Conservation (phyloP, 2,797 vertebrate species). For the Selene dorsalis region DNA sequence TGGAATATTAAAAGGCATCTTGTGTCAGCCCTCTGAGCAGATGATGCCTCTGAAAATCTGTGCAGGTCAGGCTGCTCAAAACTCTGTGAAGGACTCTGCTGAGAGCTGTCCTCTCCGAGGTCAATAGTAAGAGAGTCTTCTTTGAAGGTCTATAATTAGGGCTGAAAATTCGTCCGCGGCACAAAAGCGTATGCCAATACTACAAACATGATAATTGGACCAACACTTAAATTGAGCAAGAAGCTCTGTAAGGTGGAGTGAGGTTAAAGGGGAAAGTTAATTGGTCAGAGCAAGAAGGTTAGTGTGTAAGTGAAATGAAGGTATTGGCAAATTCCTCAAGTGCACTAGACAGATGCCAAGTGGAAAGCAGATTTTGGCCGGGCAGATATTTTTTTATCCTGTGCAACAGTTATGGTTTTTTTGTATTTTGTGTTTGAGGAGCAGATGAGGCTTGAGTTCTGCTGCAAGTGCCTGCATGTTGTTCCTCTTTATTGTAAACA, state of each 20-base stretch:
- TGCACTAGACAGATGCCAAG: neutral
- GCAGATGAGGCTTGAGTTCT: neutral
- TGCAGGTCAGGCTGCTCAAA: constrained; percentile 15
- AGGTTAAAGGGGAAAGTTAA: constrained; percentile 56
- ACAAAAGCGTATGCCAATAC: constrained; percentile 38
- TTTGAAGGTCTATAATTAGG: constrained; percentile 65
- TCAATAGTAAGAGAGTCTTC: constrained; percentile 19
- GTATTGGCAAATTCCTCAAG: constrained; percentile 39
- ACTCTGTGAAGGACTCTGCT: constrained; percentile 40
- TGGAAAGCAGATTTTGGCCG: neutral
- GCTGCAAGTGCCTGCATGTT: neutral
- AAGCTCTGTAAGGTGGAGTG: constrained; percentile 48
- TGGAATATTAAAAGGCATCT: neutral
- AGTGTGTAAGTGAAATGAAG: constrained; percentile 36
- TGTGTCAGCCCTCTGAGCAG: constrained; percentile 15
- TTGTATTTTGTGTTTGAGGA: neutral
- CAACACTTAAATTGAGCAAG: constrained; percentile 40
- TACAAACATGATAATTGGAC: constrained; percentile 62
- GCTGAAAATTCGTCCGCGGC: constrained; percentile 38
- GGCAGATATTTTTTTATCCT: constrained; percentile 1
- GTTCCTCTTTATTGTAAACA: neutral
- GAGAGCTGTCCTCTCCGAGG: constrained; percentile 38
- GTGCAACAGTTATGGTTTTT: constrained; percentile 1
- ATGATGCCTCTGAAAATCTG: constrained; percentile 42
- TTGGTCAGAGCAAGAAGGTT: constrained; percentile 48